A percentile compares a stretch with the other conserved stretches of the same genome.
phyloP scores from a whole-genome alignment of 2,797 vertebrate species.

The Chlorospingus flavigularis region DNA sequence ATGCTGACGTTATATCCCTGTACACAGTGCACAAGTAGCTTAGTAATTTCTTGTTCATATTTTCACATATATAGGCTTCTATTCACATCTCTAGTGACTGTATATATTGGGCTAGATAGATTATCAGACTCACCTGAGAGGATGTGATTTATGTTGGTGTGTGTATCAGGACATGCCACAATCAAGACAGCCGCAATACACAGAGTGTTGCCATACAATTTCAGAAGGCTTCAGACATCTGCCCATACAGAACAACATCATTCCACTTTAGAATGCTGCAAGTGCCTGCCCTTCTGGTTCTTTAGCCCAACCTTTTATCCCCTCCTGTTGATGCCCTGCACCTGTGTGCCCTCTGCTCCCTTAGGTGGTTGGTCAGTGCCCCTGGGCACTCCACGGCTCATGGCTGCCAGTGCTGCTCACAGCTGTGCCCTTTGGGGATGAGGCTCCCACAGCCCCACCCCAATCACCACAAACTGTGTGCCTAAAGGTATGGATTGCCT shows the following conservation, averaged over 20 bases:
- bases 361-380: not conserved
- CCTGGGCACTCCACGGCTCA: not conserved
- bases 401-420: not conserved
- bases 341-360: not conserved
- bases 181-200: not conserved
- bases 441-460: not conserved
- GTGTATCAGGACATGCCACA: not conserved
- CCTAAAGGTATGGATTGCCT: not conserved
- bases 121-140: not conserved
- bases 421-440: not conserved
- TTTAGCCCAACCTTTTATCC: not conserved
- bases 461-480: not conserved
- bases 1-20: not conserved
- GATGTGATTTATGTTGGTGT: not conserved
- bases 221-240: not conserved
- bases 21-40: not conserved
- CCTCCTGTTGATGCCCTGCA: rapidly evolving
- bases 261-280: not conserved
- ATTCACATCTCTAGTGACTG: not conserved
- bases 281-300: rapidly evolving
- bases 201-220: not conserved
- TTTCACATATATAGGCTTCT: not conserved
- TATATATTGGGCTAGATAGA: not conserved
- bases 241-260: not conserved
- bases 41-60: not conserved